phyloP scores from a whole-genome alignment of 2,888 invertebrate species.

The Agrotis puta region DNA sequence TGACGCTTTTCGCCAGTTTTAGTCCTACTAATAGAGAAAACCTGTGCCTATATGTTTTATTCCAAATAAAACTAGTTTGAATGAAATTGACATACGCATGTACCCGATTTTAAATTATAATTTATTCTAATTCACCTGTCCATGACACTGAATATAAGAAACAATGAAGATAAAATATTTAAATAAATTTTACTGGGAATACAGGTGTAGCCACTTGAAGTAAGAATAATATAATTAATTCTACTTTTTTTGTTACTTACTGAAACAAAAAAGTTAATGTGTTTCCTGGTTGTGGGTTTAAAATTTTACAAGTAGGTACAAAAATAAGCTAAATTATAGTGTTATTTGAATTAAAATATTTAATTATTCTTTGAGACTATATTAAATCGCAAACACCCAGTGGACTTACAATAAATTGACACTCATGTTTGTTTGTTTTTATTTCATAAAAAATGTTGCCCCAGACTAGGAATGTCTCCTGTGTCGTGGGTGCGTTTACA shows the following conservation, averaged over 20 bases:
- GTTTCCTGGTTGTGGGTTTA: neutral
- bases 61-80: neutral
- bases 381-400: neutral
- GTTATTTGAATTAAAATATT: too few species aligned
- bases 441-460: too few species aligned
- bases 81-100: neutral
- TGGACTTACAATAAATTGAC: neutral
- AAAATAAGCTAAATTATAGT: neutral
- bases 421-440: too few species aligned
- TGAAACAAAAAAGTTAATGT: too few species aligned
- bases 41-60: too few species aligned
- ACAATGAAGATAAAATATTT: slow-evolving; percentile 22
- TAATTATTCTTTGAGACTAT: neutral
- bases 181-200: neutral
- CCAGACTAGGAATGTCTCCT: too few species aligned
- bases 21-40: too few species aligned
- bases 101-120: neutral
- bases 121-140: neutral
- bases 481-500: too few species aligned
- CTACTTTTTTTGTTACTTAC: neutral
- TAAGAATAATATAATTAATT: neutral
- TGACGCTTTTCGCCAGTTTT: too few species aligned
- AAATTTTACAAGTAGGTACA: neutral
- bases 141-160: neutral
- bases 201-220: neutral